These are phyloP conservation scores for Pelodytes ibericus DNA, from an alignment of 2,797 vertebrate genomes.

Conservation along the genomic window DNA sequence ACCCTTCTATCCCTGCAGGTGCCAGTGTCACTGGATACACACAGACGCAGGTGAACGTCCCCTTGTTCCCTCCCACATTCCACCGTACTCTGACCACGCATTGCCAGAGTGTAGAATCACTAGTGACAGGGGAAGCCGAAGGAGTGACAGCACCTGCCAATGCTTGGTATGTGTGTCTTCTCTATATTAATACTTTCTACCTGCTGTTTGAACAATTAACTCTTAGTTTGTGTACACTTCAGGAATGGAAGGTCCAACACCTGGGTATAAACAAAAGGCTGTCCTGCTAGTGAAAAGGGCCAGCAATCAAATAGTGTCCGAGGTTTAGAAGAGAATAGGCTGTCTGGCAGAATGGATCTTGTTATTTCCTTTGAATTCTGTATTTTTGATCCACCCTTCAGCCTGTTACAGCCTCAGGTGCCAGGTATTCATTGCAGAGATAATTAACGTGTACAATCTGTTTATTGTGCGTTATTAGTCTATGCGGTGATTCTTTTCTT, in stretches of 20 bases:
- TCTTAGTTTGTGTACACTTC: neutral
- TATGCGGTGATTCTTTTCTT: neutral
- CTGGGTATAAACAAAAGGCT: constrained; percentile 12
- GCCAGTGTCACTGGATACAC: constrained; percentile 42
- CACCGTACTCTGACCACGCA: constrained; percentile 40
- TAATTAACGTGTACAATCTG: too few relatives aligned
- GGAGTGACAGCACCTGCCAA: constrained; percentile 36
- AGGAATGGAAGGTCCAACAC: neutral
- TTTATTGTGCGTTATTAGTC: too few relatives aligned
- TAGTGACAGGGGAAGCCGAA: constrained; percentile 21
- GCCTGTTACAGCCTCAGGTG: neutral
- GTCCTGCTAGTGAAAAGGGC: neutral
- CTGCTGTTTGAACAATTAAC: neutral
- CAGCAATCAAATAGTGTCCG: neutral
- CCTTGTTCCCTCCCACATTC: constrained; percentile 48
- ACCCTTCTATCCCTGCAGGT: constrained; percentile 9
- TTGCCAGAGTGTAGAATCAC: constrained; percentile 20
- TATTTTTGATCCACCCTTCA: neutral
- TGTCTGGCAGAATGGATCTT: neutral
- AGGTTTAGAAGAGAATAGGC: neutral
- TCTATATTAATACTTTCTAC: constrained; percentile 10
- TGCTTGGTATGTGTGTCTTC: constrained; percentile 33
- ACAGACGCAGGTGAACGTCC: constrained; percentile 45
- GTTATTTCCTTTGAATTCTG: too few relatives aligned
- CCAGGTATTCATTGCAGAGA: neutral